Conservation (phyloP, 2,797 vertebrate genomes). For the Pipistrellus pygmaeus region DNA sequence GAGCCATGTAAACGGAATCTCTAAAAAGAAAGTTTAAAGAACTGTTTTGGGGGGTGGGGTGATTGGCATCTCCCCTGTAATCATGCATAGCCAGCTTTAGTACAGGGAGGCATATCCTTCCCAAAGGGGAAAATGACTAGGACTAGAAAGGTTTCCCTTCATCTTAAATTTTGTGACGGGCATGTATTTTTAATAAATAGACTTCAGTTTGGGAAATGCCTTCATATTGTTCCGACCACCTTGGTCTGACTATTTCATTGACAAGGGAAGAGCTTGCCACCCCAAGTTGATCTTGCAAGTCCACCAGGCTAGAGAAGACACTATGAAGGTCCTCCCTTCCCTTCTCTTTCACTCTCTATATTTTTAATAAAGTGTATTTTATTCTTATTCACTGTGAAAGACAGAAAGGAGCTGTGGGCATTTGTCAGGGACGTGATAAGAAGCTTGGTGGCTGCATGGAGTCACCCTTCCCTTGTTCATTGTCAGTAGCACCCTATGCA, state of each 20-base stretch:
- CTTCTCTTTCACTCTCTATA: not conserved
- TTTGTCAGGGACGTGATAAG: not conserved
- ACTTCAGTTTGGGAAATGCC: not conserved
- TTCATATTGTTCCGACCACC: not conserved
- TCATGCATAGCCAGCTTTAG: not conserved
- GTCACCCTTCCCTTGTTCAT: not conserved
- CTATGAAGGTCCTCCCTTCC: not conserved
- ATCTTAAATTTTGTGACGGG: conserved; percentile 1
- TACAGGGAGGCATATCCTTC: conserved; percentile 14
- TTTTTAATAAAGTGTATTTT: not conserved
- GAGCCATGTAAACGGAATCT: conserved; percentile 3
- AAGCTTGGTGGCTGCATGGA: not conserved
- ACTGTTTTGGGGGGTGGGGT: not conserved
- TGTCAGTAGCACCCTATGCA: not conserved
- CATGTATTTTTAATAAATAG: not conserved
- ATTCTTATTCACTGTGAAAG: not conserved
- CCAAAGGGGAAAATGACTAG: conserved; percentile 12
- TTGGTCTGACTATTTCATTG: not conserved
- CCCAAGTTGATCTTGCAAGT: not conserved
- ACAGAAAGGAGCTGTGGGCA: not conserved
- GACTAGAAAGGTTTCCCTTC: not conserved
- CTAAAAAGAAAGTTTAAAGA: conserved; percentile 12
- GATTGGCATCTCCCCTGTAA: not conserved
- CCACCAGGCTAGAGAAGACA: not conserved
- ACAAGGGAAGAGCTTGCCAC: not conserved